Evolutionary conservation across 2,888 invertebrate genomes (phyloP).

Genomic region (Drosophila mimetica): DNA sequence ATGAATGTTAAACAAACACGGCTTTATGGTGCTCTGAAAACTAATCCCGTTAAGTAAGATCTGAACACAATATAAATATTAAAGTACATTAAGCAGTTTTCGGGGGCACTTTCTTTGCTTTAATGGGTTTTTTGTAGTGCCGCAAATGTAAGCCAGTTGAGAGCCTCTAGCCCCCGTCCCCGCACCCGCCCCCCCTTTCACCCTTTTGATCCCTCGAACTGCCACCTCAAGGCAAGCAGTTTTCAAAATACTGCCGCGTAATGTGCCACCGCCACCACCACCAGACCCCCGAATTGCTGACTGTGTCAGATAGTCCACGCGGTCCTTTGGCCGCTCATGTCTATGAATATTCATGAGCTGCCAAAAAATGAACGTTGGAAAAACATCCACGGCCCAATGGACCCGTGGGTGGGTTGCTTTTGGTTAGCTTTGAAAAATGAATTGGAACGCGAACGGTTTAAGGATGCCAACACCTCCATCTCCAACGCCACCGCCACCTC

Average conservation of each 20-base stretch:
- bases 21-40: not conserved
- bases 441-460: conserved; percentile 66
- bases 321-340: conserved; percentile 79
- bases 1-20: not conserved
- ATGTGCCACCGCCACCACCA: conserved; percentile 7
- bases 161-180: not conserved
- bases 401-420: conserved; percentile 5
- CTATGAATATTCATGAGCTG: conserved; percentile 83
- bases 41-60: not conserved
- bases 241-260: conserved; percentile 26
- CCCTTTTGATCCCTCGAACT: not conserved
- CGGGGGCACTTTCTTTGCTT: conserved; percentile 3
- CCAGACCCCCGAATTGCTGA: conserved; percentile 49
- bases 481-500: too few relatives aligned
- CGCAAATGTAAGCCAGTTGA: conserved; percentile 22
- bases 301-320: conserved; percentile 55
- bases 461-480: conserved; percentile 23
- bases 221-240: conserved; percentile 21
- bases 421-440: conserved; percentile 61
- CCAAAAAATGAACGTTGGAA: conserved; percentile 68
- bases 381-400: conserved; percentile 46
- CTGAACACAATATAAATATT: conserved; percentile 7
- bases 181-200: not conserved
- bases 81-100: not conserved
- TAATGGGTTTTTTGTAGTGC: conserved; percentile 2